phyloP scores from a whole-genome alignment of 1,140 invertebrate species.

The Venustaconcha ellipsiformis region DNA sequence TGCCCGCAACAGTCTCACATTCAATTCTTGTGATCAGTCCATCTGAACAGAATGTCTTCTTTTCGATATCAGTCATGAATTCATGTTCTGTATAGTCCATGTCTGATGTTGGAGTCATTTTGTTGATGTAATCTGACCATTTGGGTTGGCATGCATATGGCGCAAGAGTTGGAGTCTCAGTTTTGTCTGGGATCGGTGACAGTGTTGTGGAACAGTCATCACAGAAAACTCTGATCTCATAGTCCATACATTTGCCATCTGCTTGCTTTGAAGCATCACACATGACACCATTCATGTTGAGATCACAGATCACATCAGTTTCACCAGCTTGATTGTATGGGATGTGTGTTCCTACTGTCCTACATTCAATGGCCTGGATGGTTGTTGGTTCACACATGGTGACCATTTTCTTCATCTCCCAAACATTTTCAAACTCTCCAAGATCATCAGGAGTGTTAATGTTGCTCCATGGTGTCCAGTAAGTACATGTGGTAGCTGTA shows the following conservation, averaged over 20 bases:
- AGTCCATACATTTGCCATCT: conserved; percentile 72
- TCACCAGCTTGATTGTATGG: conserved; percentile 45
- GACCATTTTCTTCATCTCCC: conserved; percentile 53
- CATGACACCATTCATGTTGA: conserved; percentile 76
- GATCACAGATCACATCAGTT: conserved; percentile 78
- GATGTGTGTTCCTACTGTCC: conserved; percentile 47
- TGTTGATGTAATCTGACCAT: conserved; percentile 37
- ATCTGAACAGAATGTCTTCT: conserved; percentile 48
- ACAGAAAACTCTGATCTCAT: conserved; percentile 81
- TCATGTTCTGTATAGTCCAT: conserved; percentile 25
- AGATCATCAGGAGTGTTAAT: conserved; percentile 51
- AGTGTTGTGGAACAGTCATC: conserved; percentile 55
- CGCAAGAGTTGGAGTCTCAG: conserved; percentile 24
- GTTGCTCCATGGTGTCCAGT: conserved; percentile 70
- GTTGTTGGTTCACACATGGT: conserved; percentile 50
- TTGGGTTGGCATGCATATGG: conserved; percentile 10
- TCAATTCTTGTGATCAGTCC: conserved; percentile 52
- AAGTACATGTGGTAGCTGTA: conserved; percentile 39
- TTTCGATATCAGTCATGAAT: conserved; percentile 7
- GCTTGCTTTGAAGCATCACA: conserved; percentile 71
- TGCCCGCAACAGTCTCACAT: conserved; percentile 51
- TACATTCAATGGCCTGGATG: conserved; percentile 59
- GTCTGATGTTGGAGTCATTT: conserved; percentile 20
- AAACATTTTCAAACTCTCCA: conserved; percentile 64
- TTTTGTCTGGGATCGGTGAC: neutral